A percentile compares a stretch with the other conserved stretches of the same genome.
Evolutionary conservation across 1,140 invertebrate species (phyloP).

Genomic region (Eurosta solidaginis): DNA sequence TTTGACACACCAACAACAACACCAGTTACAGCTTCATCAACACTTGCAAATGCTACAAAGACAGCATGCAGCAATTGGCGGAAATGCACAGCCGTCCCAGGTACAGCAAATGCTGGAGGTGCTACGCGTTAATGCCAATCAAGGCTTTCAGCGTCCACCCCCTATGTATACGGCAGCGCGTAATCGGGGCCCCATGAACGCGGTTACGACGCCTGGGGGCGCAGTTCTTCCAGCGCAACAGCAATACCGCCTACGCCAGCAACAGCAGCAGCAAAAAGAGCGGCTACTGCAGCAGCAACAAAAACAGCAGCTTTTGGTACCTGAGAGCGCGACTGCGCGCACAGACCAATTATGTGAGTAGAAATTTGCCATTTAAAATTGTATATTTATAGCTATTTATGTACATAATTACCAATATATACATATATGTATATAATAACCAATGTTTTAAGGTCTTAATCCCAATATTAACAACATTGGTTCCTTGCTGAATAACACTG

Average conservation of each 20-base stretch:
- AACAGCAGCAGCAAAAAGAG: conserved; percentile 62
- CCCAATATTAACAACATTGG: conserved; percentile 75
- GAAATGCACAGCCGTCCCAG: neutral
- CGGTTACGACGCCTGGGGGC: conserved; percentile 49
- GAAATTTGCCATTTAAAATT: neutral
- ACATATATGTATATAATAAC: no score
- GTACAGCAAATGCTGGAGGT: conserved; percentile 39
- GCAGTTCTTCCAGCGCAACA: conserved; percentile 50
- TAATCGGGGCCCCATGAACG: conserved; percentile 50
- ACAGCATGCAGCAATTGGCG: conserved; percentile 20
- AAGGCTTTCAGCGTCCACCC: conserved; percentile 53
- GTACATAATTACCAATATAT: neutral
- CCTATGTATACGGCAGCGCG: conserved; percentile 50
- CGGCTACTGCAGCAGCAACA: conserved; percentile 71
- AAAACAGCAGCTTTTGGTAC: conserved; percentile 72
- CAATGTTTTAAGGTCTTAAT: conserved; percentile 61
- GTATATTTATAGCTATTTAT: neutral
- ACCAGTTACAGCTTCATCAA: conserved; percentile 45
- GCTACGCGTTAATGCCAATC: conserved; percentile 39
- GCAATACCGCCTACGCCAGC: conserved; percentile 52
- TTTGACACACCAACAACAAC: conserved; percentile 32
- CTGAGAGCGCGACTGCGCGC: conserved; percentile 68
- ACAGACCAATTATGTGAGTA: conserved; percentile 56
- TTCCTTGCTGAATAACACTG: conserved; percentile 77
- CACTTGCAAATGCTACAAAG: conserved; percentile 40